phyloP scores from a whole-genome alignment of 1,140 invertebrate species.

The Magallana angulata region DNA sequence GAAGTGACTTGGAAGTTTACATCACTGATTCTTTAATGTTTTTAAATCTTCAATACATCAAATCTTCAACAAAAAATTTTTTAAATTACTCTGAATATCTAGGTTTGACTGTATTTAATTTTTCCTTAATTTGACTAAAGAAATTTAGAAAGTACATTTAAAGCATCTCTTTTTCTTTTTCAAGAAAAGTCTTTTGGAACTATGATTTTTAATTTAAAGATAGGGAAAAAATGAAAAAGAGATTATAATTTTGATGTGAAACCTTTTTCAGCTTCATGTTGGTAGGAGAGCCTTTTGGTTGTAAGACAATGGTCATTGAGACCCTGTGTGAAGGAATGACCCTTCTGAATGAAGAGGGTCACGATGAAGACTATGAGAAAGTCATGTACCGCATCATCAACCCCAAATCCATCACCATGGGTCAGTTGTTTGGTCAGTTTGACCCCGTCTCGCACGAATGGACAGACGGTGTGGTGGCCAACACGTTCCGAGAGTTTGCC shows the following conservation, averaged over 20 bases:
- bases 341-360: conserved; percentile 78
- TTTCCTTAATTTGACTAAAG: no score
- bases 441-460: conserved; percentile 80
- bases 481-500: conserved; percentile 79
- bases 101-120: no score
- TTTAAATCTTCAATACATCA: no score
- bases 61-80: no score
- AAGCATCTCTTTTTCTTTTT: no score
- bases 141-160: no score
- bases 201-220: no score
- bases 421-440: conserved; percentile 80
- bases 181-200: no score
- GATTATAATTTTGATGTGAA: background rate
- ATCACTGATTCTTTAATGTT: no score
- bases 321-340: conserved; percentile 86
- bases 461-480: conserved; percentile 83
- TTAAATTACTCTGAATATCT: no score
- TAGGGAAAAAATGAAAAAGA: no score
- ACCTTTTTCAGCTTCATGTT: conserved; percentile 78
- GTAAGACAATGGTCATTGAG: conserved; percentile 82
- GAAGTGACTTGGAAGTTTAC: no score
- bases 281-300: conserved; percentile 81
- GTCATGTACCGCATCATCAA: conserved; percentile 78
- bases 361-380: conserved; percentile 75
- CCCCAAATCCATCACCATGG: conserved; percentile 80